Base-by-base conservation (phyloP, 2,797 vertebrate species). In the Hyperoplus lanceolatus region DNA sequence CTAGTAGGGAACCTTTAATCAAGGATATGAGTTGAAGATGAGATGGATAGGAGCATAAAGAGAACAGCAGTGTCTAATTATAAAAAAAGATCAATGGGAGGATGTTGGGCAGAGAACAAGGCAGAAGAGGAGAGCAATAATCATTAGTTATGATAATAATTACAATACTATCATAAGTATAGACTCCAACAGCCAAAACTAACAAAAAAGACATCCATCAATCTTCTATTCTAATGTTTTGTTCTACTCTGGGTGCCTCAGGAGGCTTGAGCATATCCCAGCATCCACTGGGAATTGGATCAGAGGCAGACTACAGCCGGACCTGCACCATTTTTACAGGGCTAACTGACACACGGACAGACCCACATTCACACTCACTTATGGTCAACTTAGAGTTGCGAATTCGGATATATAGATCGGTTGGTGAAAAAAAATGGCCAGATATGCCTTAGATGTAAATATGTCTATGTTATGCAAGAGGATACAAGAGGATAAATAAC, bases 11-110 rank as follows among this genome's bases (percentile, higher is more conserved):
- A 60, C 73, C 39, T 51, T 59, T 50, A 43, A 67, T 57, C 43
- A 74, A 21, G 46, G 49, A 59, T 56, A 38, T 18, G 18, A 38
- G 43, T 29, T 73, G 39, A 69, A 50, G 56, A 56, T 67, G 36
- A 71, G 53, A 59, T 16, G 6, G 38, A 36, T 12, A n/a, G 7
- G 13, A 66, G 61, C 12, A 42, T 18, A 42, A 57, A 67, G 15
- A 7, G 59, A 65, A 55, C 53, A 56, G 60, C 54, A 11, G 46
- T 51, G 57, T 74, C 56, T 53, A 59, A 68, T 65, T 65, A 73
- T 64, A 42, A 29, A 29, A 29, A 29, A 58, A 66, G 53, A 79
- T 69, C 45, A n/a, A 68, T 21, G 15, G 70, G 46, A 64, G 8
- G 54, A 42, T 58, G 50, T 49, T 48, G 46, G 53, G 50, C 18